Evolutionary conservation across 2,113 vertebrate species (phyloP).

Genomic region (Arothron firmamentum): DNA sequence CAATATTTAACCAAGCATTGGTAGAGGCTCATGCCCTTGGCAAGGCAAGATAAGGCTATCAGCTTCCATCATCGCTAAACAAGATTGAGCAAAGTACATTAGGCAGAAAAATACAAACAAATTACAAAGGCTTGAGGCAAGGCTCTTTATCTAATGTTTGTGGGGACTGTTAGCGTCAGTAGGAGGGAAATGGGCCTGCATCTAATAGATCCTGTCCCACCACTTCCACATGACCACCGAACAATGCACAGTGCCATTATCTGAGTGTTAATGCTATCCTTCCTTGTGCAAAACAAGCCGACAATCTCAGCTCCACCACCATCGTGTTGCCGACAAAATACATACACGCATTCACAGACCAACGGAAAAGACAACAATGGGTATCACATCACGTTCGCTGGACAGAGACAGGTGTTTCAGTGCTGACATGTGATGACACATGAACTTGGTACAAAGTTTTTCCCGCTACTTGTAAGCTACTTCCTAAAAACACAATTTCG

Average conservation of each 20-base stretch:
- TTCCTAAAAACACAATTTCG: slow-evolving; percentile 46
- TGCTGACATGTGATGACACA: no score
- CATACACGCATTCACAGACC: slow-evolving; percentile 48
- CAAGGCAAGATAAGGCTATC: slow-evolving; percentile 80
- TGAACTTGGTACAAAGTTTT: neutral
- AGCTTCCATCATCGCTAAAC: slow-evolving; percentile 79
- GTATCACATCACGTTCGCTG: slow-evolving; percentile 17
- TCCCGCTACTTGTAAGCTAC: slow-evolving; percentile 28
- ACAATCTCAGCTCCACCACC: slow-evolving; percentile 49
- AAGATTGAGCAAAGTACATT: slow-evolving; percentile 81
- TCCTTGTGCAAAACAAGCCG: slow-evolving; percentile 71
- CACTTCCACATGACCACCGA: slow-evolving; percentile 71
- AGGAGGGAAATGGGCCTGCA: slow-evolving; percentile 72
- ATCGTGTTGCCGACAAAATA: slow-evolving; percentile 33
- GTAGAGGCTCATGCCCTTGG: slow-evolving; percentile 73
- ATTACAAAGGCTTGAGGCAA: slow-evolving; percentile 78
- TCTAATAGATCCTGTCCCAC: slow-evolving; percentile 75
- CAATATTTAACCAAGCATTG: slow-evolving; percentile 64
- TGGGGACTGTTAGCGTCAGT: slow-evolving; percentile 65
- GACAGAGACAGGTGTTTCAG: slow-evolving; percentile 33
- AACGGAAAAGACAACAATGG: slow-evolving; percentile 61
- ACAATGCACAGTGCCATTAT: slow-evolving; percentile 74
- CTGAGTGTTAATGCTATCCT: slow-evolving; percentile 67
- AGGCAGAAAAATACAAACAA: slow-evolving; percentile 82
- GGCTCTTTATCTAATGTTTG: slow-evolving; percentile 79